phyloP scores from a whole-genome alignment of 2,888 invertebrate genomes.

The Drosophila cognata region DNA sequence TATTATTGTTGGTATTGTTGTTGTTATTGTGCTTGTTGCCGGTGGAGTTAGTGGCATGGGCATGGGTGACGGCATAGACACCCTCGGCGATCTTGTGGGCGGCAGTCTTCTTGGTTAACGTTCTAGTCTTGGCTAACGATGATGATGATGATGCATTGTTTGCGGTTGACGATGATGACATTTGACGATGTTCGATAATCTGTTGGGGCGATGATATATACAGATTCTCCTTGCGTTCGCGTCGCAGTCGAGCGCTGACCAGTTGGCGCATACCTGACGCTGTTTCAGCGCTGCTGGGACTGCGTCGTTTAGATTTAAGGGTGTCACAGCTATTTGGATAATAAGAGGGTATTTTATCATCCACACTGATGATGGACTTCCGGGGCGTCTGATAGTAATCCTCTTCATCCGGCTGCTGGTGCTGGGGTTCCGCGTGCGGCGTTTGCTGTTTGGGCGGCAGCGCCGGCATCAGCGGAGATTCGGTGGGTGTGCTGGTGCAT shows the following conservation, averaged over 20 bases:
- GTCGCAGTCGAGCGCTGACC: constrained; percentile 73
- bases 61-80: constrained; percentile 83
- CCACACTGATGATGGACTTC: constrained; percentile 83
- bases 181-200: constrained; percentile 81
- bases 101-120: constrained; percentile 69
- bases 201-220: constrained; percentile 84
- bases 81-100: constrained; percentile 84
- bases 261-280: constrained; percentile 73
- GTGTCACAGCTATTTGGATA: constrained; percentile 85
- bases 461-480: constrained; percentile 70
- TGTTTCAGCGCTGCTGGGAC: constrained; percentile 59
- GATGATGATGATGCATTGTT: constrained; percentile 10
- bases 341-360: constrained; percentile 85
- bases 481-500: constrained; percentile 83
- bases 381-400: constrained; percentile 82
- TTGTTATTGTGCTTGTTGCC: constrained; percentile 38
- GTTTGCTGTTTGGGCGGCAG: constrained; percentile 62
- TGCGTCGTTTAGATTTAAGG: constrained; percentile 74
- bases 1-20: constrained; percentile 65
- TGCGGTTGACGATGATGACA: constrained; percentile 21
- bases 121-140: constrained; percentile 49
- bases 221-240: constrained; percentile 83
- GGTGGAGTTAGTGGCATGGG: constrained; percentile 50
- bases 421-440: constrained; percentile 17
- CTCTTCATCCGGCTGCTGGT: constrained; percentile 56